Base-by-base conservation (phyloP, 2,888 invertebrate genomes). In the Eucera pruinosa region DNA sequence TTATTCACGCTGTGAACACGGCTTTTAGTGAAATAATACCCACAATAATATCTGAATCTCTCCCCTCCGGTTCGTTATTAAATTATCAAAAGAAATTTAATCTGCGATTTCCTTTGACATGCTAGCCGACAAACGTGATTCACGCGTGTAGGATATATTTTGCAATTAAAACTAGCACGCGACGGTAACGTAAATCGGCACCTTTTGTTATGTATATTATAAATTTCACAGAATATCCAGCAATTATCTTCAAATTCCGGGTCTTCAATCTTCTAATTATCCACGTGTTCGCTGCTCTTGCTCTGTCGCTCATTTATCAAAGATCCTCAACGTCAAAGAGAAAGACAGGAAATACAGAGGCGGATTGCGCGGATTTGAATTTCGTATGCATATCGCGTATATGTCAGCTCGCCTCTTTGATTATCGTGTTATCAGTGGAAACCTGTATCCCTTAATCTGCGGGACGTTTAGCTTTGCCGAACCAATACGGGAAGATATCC, bases 371-470 rank as follows among this genome's bases (percentile, higher is more conserved):
- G 78, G 58, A 81, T 81, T 71, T 64, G 54, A 68, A 67, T 78
- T 70, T 70, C 36, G 13, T 77, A 64, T 68, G 67, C 57, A 70
- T 61, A 70, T 36, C 67, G 50, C 50, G 67, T 11, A 41, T 1
- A 0, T 13, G 15, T 6, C 5, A 55, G 33, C 27, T 69, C 47
- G 30, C 33, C 15, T 47, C 64, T 54, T 65, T 57, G 58, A 52
- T 47, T 41, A 65, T 71, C 72, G 76, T 11, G 54, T 78, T 78
- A 77, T 73, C 78, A 57, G 55, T 18, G 43, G n/a, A 45, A 50
- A 11, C 60, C 30, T 55, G 75, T 76, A 67, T 68, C 52, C 68
- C 80, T 73, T 82, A 80, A 82, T 82, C 77, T 70, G 43, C 39
- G 61, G 50, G 47, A 65, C 68, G 80, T 62, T 71, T 68, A 15